Conservation (phyloP, 2,888 invertebrate genomes). For the Teleogryllus oceanicus region DNA sequence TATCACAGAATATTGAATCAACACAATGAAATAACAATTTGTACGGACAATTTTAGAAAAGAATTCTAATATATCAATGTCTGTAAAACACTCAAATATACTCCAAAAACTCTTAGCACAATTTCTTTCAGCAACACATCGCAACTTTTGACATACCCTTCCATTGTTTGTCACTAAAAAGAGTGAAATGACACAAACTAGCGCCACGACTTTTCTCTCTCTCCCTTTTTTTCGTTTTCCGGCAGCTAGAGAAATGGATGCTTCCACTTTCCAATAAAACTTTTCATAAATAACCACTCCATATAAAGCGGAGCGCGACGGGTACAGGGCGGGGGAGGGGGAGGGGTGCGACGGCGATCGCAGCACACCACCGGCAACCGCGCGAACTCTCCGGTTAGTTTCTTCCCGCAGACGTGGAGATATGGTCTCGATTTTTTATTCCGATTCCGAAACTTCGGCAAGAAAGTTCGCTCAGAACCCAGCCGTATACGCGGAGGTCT, state of each 20-base stretch:
- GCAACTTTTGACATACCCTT: not conserved
- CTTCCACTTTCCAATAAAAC: not conserved
- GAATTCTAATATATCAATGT: no score
- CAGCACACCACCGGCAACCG: not conserved
- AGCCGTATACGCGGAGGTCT: not conserved
- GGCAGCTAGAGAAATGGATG: not conserved
- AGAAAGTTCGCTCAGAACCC: not conserved
- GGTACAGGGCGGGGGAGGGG: not conserved
- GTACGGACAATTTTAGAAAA: no score
- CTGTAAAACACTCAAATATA: no score
- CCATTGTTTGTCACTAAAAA: not conserved
- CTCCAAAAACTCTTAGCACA: no score
- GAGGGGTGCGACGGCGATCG: not conserved
- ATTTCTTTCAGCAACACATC: not conserved
- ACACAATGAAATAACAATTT: no score
- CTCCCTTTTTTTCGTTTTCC: not conserved
- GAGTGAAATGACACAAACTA: slow-evolving; percentile 2
- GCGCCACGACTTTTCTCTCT: not conserved
- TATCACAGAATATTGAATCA: no score
- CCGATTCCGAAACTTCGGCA: slow-evolving; percentile 9
- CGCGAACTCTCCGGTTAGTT: not conserved
- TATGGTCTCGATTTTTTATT: slow-evolving; percentile 6
- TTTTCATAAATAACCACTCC: slow-evolving; percentile 18
- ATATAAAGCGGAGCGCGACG: not conserved
- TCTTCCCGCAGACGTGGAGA: slow-evolving; percentile 18